A percentile compares a stretch with the other conserved stretches of the same genome.
Evolutionary conservation across 2,888 invertebrate genomes (phyloP).

Genomic region (Pediacus dermestoides): DNA sequence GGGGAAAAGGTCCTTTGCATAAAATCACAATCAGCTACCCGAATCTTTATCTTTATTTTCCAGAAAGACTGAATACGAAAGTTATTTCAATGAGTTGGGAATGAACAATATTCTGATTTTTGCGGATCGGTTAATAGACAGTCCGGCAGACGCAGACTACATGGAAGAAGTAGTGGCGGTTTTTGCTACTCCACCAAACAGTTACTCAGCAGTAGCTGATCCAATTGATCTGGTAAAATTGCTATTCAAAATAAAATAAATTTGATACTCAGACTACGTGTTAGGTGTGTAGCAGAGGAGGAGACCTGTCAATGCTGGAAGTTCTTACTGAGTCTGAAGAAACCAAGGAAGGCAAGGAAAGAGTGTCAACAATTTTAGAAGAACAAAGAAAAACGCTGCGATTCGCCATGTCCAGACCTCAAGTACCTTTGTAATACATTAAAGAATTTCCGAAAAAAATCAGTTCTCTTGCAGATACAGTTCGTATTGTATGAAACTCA

Average conservation of each 20-base stretch:
- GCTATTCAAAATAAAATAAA: neutral
- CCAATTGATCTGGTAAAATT: constrained; percentile 66
- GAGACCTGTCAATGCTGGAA: constrained; percentile 73
- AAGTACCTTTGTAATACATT: constrained; percentile 49
- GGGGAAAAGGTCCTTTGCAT: constrained; percentile 45
- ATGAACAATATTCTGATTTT: constrained; percentile 57
- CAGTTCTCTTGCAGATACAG: constrained; percentile 58
- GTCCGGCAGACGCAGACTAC: constrained; percentile 52
- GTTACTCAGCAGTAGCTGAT: constrained; percentile 74
- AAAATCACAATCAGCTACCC: neutral
- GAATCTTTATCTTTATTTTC: too few relatives aligned
- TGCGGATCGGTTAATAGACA: constrained; percentile 53
- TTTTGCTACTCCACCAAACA: constrained; percentile 75
- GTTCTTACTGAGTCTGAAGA: constrained; percentile 67
- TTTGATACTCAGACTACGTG: constrained; percentile 14
- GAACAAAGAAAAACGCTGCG: constrained; percentile 73
- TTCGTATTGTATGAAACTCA: constrained; percentile 79
- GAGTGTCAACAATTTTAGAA: constrained; percentile 65
- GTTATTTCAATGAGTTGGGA: constrained; percentile 66
- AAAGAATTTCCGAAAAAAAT: neutral
- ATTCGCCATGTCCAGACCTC: constrained; percentile 73
- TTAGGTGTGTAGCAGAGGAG: constrained; percentile 68
- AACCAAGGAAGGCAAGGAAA: constrained; percentile 57
- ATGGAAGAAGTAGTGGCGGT: constrained; percentile 62
- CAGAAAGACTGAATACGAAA: constrained; percentile 64